Evolutionary conservation across 2,888 invertebrate species (phyloP), one percentile per base, ranked within the genome.

Genomic region (Fragum fragum): DNA sequence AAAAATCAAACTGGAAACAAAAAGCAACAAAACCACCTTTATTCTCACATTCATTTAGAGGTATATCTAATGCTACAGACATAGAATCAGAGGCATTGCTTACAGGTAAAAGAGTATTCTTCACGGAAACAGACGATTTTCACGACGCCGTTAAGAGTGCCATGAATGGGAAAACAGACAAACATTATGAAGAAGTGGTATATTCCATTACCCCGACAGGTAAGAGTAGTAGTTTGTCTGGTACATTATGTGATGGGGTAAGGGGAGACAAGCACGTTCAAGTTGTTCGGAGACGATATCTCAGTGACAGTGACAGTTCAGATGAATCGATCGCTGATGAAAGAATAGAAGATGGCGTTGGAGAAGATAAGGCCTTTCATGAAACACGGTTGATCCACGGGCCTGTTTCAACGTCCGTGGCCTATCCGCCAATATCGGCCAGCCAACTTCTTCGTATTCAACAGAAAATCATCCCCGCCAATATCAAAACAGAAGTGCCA

Each of bases 381-480:
- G 70, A 70, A 7, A 36, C 59, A 28, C 61, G 73, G 14, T 73
- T 80, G 21, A 53, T 84, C 11, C 72, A 78, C 36, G 61, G 23
- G 21, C 78, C 68, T 18, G 63, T 61, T 18, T 69, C 82, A 0
- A 70, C 69, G 5, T 36, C 68, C 1, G 55, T 75, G 18, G 53
- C 80, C 0, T 80, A 61, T 52, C 73, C 80, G 3, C 83, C 74
- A 16, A 76, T 85, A 76, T 81, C 81, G n/a, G 74, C 72, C 2
- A 73, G 71, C 53, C 81, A 85, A 69, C 74, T 85, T 1, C 70
- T 85, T 18, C 61, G 85, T 3, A 68, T 85, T 18, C 72, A 79
- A 74, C 73, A 85, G 52, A 81, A 79, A 66, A 79, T 85, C 11
- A 70, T 85, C n/a, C 85, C 85, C 18, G 79, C 81, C 0, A 85